Percentiles rank a stretch among this genome's conserved stretches.
phyloP scores from a whole-genome alignment of 2,113 vertebrate genomes.

The Cygnus atratus region DNA sequence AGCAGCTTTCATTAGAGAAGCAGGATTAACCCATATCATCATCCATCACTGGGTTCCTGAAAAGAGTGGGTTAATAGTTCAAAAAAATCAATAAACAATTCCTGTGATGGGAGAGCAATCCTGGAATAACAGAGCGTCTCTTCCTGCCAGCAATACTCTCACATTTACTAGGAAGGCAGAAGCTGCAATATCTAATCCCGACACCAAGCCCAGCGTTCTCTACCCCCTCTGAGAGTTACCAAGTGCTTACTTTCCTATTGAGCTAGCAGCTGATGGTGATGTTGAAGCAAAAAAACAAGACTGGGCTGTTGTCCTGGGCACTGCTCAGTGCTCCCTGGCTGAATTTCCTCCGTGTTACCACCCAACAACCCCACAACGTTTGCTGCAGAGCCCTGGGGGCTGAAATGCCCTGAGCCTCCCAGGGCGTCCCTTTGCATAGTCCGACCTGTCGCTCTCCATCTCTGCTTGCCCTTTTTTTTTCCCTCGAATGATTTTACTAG shows the following conservation, averaged over 20 bases:
- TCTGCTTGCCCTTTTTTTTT: background rate
- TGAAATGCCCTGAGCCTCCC: background rate
- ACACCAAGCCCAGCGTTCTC: background rate
- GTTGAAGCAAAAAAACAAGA: background rate
- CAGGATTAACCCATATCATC: background rate
- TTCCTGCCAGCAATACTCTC: slow-evolving; percentile 28
- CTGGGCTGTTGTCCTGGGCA: background rate
- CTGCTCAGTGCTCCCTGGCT: background rate
- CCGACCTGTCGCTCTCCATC: background rate
- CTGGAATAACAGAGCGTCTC: background rate
- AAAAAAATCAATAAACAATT: background rate
- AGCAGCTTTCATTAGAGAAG: background rate
- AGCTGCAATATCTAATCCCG: slow-evolving; percentile 16
- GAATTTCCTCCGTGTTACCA: background rate
- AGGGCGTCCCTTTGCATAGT: background rate
- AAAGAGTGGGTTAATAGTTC: slow-evolving; percentile 33
- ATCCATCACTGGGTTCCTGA: background rate
- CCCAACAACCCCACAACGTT: background rate
- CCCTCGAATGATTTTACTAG: background rate
- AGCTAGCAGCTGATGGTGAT: background rate
- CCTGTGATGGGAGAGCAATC: background rate
- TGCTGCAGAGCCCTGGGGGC: background rate
- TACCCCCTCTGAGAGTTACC: background rate
- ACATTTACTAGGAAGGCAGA: background rate
- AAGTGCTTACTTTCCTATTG: background rate